phyloP scores from a whole-genome alignment of 2,888 invertebrate species.

The Rhamnusium bicolor region DNA sequence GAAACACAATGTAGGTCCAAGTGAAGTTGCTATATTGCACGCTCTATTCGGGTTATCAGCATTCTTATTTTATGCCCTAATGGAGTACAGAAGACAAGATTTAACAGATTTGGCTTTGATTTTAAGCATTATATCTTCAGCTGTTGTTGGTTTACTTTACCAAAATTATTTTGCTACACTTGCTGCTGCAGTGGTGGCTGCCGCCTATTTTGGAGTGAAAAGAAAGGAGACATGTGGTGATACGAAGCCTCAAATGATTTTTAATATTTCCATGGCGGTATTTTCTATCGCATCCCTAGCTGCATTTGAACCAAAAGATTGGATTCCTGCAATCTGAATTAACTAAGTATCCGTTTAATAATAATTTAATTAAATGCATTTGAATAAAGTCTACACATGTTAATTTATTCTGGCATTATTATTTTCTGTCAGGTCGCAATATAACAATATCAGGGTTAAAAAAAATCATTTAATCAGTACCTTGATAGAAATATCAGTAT shows the following conservation, averaged over 20 bases:
- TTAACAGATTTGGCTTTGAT: constrained; percentile 54
- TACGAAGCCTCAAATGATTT: not conserved
- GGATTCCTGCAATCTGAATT: not conserved
- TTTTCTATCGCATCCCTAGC: not conserved
- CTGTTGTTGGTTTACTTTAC: constrained; percentile 1
- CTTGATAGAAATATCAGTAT: too few relatives aligned
- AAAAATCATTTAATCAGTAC: too few relatives aligned
- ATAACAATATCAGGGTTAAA: too few relatives aligned
- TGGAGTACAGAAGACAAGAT: constrained; percentile 54
- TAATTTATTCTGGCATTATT: too few relatives aligned
- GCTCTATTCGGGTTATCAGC: constrained; percentile 50
- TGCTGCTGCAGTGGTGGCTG: constrained; percentile 13
- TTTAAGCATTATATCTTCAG: constrained; percentile 34
- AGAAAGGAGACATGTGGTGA: not conserved
- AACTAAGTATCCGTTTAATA: not conserved
- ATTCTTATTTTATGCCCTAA: constrained; percentile 45
- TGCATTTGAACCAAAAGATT: constrained; percentile 3
- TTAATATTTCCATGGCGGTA: not conserved
- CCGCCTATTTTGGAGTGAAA: constrained; percentile 3
- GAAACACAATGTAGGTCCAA: constrained; percentile 46
- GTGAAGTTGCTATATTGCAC: constrained; percentile 46
- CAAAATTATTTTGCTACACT: constrained; percentile 12
- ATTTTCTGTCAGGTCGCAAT: too few relatives aligned
- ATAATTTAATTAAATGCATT: not conserved
- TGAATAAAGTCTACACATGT: not conserved